phyloP scores from a whole-genome alignment of 2,888 invertebrate genomes.

The Torymus texanus region DNA sequence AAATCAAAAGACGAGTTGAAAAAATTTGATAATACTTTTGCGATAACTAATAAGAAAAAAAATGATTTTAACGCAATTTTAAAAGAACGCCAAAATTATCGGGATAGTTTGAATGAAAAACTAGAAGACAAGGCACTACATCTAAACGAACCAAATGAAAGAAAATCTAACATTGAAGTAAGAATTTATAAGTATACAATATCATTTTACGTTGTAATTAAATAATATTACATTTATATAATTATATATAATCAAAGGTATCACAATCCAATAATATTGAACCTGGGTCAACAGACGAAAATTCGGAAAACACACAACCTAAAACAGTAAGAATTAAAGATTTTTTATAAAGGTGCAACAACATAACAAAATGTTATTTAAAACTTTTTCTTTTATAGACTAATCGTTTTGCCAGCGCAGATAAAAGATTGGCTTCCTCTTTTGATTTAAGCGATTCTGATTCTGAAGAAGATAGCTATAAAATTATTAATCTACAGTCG shows the following conservation, averaged over 20 bases:
- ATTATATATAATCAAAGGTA: no score
- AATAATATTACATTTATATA: no score
- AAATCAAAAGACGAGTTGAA: conserved; percentile 12
- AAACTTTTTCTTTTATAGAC: conserved; percentile 16
- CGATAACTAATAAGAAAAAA: conserved; percentile 9
- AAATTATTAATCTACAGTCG: neutral
- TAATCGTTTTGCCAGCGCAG: neutral
- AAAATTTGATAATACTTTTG: conserved; percentile 18
- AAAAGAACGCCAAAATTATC: conserved; percentile 4
- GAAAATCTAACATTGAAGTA: neutral
- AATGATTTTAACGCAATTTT: conserved; percentile 12
- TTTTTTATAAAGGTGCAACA: neutral
- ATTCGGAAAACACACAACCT: no score
- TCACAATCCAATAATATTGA: no score
- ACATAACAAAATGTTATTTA: neutral
- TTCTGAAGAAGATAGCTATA: conserved; percentile 34
- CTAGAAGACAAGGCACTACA: neutral
- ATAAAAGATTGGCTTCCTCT: conserved; percentile 2
- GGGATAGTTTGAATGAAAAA: neutral
- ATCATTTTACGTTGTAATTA: no score
- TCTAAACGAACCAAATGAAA: neutral
- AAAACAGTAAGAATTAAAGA: conserved; percentile 7
- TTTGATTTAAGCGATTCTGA: conserved; percentile 28
- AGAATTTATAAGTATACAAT: no score
- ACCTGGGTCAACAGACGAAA: no score